Base-by-base conservation (phyloP, 1,140 invertebrate genomes). In the Megalonaias nervosa region DNA sequence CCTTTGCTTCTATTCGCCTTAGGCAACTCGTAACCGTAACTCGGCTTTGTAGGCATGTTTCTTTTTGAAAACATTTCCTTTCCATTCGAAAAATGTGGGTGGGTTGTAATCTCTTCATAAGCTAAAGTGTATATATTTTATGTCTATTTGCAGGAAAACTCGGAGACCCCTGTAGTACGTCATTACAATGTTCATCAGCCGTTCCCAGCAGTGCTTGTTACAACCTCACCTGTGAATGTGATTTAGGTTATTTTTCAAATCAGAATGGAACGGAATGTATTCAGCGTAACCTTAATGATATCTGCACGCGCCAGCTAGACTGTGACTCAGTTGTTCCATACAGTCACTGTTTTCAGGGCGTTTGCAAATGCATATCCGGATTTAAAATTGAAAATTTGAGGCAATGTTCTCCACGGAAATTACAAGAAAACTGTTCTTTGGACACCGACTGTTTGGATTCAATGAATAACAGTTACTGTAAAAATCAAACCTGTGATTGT, bases 361-460 rank as follows among this genome's bases (percentile, higher is more conserved):
- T 57, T 3, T 81, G 80, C 58, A 9, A 31, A 17, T 81, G 80
- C 61, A 71, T 71, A 26, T 67, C 64, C 31, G 80, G 77, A 19
- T 81, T 62, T 58, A n/a, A 5, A n/a, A n/a, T 19, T 2, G 59
- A 80, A 38, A 58, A 59, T 19, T 55, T 23, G 16, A 57, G 17
- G 14, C 56, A 64, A 17, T 84, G 83, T 62, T 58, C 58, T 17
- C 17, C 48, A 61, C 68, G 81, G 16, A 58, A 61, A 17, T 74
- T 85, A 26, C 65, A 69, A 57, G 82, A 83, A 66, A 61, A 56
- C 11, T 85, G 84, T 72, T 14, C 19, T 16, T 58, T 81, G 19
- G 62, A 78, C 38, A 62, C 67, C 2, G 84, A 85, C 65, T 85
- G 84, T 80, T 67, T 17, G 0, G 67, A 72, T 48, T 64, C 82